Evolutionary conservation across 2,797 vertebrate species (phyloP), one percentile per base, ranked within the genome.

Genomic region (Tapera naevia): DNA sequence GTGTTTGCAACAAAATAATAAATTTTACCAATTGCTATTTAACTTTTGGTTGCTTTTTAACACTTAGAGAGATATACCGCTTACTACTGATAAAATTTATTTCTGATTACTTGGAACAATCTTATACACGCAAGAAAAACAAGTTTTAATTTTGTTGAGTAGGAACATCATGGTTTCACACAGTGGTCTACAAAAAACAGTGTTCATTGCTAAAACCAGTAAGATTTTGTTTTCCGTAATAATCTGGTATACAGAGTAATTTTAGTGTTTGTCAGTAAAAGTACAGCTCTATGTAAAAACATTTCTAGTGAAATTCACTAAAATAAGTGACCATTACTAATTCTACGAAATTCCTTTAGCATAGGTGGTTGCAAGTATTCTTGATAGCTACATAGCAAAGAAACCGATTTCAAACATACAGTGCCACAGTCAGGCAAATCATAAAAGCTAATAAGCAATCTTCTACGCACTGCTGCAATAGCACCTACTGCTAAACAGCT

Each of bases 311-410:
- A 43, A 76, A 95, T 73, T 86, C 48, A 82, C 24, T 91, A 60
- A 48, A 91, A 88, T 78, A 95, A 72, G 80, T 41, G 17, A 86
- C 24, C 15, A 57, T 32, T 65, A 75, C 37, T 72, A 80, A 88
- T 89, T 86, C 35, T 53, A 65, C 46, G 83, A 90, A 94, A 95
- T 79, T 91, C 70, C 56, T 94, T 69, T 76, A 87, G 57, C 67
- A 76, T 46, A 81, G 94, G 94, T 94, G 91, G 95, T 90, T 97
- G 95, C 95, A 97, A 97, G 96, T 96, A 96, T 94, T 94, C 16
- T 27, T 71, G 80, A 72, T 4, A 95, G 81, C 67, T 94, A 81
- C 17, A 14, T 27, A 93, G 78, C 92, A 93, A 93, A 94, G 83
- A 71, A 91, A 84, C 45, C 90, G 74, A 92, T 66, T 92, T 94